Evolutionary conservation across 2,113 vertebrate genomes (phyloP), one percentile per base, ranked within the genome.

Genomic region (Pollimyrus isidori): DNA sequence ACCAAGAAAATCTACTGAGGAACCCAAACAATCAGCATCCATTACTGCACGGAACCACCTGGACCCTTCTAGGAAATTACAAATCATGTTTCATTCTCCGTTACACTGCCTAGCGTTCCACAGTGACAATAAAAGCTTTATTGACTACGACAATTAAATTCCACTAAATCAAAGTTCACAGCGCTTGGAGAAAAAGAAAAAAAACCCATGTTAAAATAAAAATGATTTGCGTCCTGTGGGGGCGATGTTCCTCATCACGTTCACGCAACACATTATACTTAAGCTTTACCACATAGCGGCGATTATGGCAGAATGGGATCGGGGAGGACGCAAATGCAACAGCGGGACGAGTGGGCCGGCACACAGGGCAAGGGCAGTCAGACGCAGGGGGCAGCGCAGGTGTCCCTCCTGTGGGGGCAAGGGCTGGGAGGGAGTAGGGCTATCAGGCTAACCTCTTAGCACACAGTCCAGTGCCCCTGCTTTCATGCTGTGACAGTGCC

Each of bases 371-470:
- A 26, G 49, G 46, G 53, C 21, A 15, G 45, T 13, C 13, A 10
- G 45, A 86, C 23, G 1, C 23, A 26, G 42, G 46, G 48, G 49
- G 9, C 7, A n/a, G 48, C 0, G 4, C 9, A 45, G 49, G 84
- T 35, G n/a, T 53, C n/a, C 80, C 9, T 9, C 3, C 52, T 6
- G 21, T 1, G 1, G 84, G 49, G 49, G n/a, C 86, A 84, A 50
- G 87, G 52, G 80, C 90, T n/a, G 11, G n/a, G 91, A 92, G 94
- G 94, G 93, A 92, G 90, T 91, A 91, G 93, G 91, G 90, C 73
- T 48, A 88, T 90, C 86, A 65, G 50, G 90, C 91, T 87, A 93
- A 93, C 73, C 91, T 91, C 94, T 95, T 92, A 94, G 82, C 90
- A 3, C 35, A 23, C n/a, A 65, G 87, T 42, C 87, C 62, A 30